Evolutionary conservation across 2,113 vertebrate genomes (phyloP).

Genomic region (Colistium nudipinnis): DNA sequence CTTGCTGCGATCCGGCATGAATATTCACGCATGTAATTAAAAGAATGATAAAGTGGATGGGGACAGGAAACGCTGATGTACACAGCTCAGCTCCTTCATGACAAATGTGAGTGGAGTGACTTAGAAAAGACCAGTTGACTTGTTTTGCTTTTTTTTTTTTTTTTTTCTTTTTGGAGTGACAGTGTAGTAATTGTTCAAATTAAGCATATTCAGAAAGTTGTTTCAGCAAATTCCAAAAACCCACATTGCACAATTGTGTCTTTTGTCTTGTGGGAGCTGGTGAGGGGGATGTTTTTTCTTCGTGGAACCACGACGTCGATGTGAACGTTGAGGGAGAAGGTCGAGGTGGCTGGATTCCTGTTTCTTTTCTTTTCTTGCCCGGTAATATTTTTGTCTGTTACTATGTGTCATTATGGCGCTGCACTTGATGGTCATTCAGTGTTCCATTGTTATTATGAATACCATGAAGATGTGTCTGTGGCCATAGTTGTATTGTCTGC

Average conservation of each 20-base stretch:
- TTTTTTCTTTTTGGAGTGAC: background rate
- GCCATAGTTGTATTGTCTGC: slow-evolving; percentile 32
- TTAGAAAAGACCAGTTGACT: slow-evolving; percentile 4
- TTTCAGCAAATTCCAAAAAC: slow-evolving; percentile 3
- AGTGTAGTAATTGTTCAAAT: slow-evolving; percentile 4
- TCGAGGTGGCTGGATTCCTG: background rate
- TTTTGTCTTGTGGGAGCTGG: background rate
- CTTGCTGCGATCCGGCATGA: slow-evolving; percentile 42
- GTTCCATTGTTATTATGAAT: background rate
- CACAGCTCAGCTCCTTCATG: slow-evolving; percentile 7
- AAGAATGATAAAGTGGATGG: slow-evolving; percentile 22
- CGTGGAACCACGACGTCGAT: background rate
- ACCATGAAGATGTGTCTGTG: too few relatives aligned
- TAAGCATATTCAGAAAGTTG: background rate
- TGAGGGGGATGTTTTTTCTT: background rate
- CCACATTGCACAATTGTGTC: background rate
- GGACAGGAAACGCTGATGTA: slow-evolving; percentile 16
- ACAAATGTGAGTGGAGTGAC: slow-evolving; percentile 7
- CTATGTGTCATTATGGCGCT: background rate
- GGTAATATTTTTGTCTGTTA: background rate
- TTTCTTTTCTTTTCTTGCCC: background rate
- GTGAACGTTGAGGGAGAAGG: background rate
- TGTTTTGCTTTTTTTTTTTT: background rate
- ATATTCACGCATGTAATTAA: slow-evolving; percentile 54
- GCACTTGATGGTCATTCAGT: background rate